phyloP scores from a whole-genome alignment of 2,797 vertebrate species.

The Molossus alvarezi region DNA sequence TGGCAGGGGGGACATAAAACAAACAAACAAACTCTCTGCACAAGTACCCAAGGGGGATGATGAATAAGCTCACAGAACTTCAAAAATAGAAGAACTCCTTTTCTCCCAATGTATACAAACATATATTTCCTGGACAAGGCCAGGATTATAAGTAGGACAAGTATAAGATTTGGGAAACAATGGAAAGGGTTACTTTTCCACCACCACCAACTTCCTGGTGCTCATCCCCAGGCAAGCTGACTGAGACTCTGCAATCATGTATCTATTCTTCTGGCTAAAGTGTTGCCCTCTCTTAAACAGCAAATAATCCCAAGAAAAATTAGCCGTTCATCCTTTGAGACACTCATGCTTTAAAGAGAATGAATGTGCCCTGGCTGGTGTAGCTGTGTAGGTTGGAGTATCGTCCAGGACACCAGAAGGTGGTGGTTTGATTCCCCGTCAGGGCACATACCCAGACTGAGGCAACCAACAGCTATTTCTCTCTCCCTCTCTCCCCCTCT shows the following conservation, averaged over 20 bases:
- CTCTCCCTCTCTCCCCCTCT: neutral
- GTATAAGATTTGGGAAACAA: neutral
- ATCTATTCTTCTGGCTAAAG: neutral
- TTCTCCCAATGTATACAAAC: neutral
- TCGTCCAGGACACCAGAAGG: neutral
- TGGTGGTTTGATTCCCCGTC: neutral
- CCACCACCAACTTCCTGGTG: too few species aligned
- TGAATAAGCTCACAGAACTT: constrained; percentile 56
- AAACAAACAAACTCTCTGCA: constrained; percentile 39
- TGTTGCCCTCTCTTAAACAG: neutral
- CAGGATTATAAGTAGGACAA: constrained; percentile 27
- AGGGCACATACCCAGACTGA: neutral
- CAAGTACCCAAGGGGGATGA: constrained; percentile 30
- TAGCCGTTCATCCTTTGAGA: neutral
- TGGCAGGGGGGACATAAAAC: constrained; percentile 55
- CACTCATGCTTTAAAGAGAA: neutral
- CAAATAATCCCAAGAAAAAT: neutral
- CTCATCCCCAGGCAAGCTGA: neutral
- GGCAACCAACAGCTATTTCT: neutral
- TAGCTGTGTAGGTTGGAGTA: neutral
- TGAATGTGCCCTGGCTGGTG: neutral
- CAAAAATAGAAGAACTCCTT: neutral
- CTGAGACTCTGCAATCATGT: neutral
- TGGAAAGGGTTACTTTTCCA: neutral
- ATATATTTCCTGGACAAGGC: constrained; percentile 12